Base-by-base conservation (phyloP, 2,797 vertebrate genomes). In the Mormyrus hasselquistii region DNA sequence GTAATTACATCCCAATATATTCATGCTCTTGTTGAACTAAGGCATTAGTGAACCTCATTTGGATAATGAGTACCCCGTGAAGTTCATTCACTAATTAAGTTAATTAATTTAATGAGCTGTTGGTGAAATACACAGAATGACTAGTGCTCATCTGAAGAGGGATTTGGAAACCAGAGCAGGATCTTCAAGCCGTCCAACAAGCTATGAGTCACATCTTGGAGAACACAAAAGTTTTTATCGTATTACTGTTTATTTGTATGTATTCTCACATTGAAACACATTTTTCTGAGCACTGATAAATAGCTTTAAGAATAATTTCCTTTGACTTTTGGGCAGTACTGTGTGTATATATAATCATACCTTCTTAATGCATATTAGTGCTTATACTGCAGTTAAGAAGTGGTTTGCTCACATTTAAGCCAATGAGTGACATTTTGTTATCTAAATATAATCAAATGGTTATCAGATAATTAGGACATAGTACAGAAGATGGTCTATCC, bases 401-500 rank as follows among this genome's bases (percentile, higher is more conserved):
- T 0, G 12, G n/a, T 52, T 52, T 47, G 14, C 49, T 49, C 82
- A 52, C n/a, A 25, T 25, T 49, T 22, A 84, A 12, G 19, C 38
- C n/a, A 25, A 84, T 25, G 49, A 49, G 82, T 49, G 82, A 84
- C 82, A 29, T 52, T 84, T 52, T 84, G 1, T 52, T 38, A 73
- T 73, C 29, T 73, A 38, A 73, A 73, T 73, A 73, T 73, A 38
- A 73, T 38, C 4, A 2, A 73, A 29, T 49, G 4, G n/a, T 25
- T 84, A 49, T 84, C 44, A 84, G 47, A 79, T 25, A n/a, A 25
- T 38, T 83, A 88, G 87, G 88, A 76, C 59, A 87, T 29, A 34
- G 76, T 90, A 90, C 87, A 90, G 1, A 89, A 3, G 4, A 52
- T n/a, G 49, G 6, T 90, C 4, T 88, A 73, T 55, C 76, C 49